These are phyloP conservation scores for Rhopalosiphum maidis DNA, from an alignment of 1,140 invertebrate species.

Conservation along the genomic window DNA sequence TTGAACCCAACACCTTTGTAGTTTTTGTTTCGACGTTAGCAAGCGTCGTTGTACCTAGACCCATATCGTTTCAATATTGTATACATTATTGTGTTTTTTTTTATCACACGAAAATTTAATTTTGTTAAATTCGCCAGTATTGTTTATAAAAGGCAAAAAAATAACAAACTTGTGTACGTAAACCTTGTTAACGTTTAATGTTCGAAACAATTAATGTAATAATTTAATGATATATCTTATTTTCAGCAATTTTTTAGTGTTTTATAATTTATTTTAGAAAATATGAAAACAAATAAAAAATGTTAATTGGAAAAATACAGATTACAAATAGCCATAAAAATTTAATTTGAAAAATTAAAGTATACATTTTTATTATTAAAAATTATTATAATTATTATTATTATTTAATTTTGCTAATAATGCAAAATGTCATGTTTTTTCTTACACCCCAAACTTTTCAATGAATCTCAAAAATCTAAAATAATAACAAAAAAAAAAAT, in stretches of 20 bases:
- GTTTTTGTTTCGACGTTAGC: not conserved
- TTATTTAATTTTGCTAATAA: no score
- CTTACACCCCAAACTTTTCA: not conserved
- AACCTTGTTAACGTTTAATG: not conserved
- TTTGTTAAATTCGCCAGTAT: not conserved
- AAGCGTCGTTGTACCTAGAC: not conserved
- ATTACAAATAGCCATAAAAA: not conserved
- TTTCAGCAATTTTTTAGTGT: not conserved
- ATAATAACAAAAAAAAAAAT: not conserved
- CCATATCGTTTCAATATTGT: not conserved
- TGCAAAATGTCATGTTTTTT: not conserved
- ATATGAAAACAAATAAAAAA: not conserved
- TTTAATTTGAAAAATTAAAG: not conserved
- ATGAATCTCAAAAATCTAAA: not conserved
- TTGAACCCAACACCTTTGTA: not conserved
- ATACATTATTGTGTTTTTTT: not conserved
- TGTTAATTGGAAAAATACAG: not conserved
- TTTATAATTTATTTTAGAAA: not conserved
- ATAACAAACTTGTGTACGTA: not conserved
- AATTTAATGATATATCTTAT: no score
- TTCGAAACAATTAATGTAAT: no score
- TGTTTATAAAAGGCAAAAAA: not conserved
- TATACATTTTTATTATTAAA: no score
- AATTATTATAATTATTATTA: no score
- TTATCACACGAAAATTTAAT: not conserved